Conservation (phyloP, 2,888 invertebrate genomes). For the Argyresthia goedartella region DNA sequence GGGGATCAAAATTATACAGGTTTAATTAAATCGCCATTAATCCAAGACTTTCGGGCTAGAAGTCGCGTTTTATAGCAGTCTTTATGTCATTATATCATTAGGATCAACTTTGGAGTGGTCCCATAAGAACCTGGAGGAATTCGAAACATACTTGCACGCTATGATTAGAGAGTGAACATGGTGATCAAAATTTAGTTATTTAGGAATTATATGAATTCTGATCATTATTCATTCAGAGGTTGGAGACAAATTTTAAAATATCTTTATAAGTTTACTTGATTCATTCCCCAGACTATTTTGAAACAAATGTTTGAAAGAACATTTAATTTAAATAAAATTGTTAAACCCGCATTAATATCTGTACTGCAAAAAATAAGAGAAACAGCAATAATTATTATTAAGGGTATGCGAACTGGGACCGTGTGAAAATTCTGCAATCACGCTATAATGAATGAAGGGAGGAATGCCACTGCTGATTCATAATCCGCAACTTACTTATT, state of each 20-base stretch:
- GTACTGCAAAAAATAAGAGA: too few relatives aligned
- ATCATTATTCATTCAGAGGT: too few relatives aligned
- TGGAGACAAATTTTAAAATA: too few relatives aligned
- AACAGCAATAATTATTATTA: background rate
- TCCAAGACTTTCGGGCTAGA: slow-evolving; percentile 49
- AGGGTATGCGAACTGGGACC: background rate
- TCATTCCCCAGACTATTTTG: too few relatives aligned
- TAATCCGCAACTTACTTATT: background rate
- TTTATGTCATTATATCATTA: slow-evolving; percentile 62
- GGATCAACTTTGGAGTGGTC: slow-evolving; percentile 22
- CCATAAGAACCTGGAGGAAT: slow-evolving; percentile 19
- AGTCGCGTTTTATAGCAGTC: slow-evolving; percentile 41
- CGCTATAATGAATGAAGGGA: background rate
- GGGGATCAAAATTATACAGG: slow-evolving; percentile 58
- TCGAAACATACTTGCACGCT: background rate
- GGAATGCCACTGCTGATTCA: background rate
- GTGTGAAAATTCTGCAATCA: slow-evolving; percentile 2
- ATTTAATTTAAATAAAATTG: too few relatives aligned
- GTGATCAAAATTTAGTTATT: background rate
- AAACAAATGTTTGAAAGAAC: too few relatives aligned
- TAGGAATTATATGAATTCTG: background rate
- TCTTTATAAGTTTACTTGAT: too few relatives aligned
- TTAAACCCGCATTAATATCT: too few relatives aligned
- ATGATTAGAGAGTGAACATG: background rate
- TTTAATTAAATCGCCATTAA: slow-evolving; percentile 70